These are phyloP conservation scores for Xenopus laevis DNA, from an alignment of 2,113 vertebrate species.

Conservation along the genomic window DNA sequence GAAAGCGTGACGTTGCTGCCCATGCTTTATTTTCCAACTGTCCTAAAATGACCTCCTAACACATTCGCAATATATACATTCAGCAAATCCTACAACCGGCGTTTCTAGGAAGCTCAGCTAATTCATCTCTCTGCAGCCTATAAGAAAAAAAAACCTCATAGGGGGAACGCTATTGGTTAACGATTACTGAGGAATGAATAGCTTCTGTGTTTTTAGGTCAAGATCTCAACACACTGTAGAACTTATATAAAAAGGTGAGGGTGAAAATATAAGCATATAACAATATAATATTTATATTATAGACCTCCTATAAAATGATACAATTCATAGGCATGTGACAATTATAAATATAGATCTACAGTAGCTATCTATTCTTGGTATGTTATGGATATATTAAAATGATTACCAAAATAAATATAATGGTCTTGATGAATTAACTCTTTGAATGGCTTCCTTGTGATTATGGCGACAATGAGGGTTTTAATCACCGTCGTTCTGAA, in stretches of 20 bases:
- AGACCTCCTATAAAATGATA: too few relatives aligned
- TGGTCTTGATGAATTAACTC: too few relatives aligned
- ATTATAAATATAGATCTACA: too few relatives aligned
- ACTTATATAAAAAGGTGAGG: neutral
- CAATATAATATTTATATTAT: too few relatives aligned
- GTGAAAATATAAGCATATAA: too few relatives aligned
- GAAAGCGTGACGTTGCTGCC: conserved; percentile 22
- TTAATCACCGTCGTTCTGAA: too few relatives aligned
- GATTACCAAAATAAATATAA: too few relatives aligned
- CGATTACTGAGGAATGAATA: neutral
- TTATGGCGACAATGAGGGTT: too few relatives aligned
- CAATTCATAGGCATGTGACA: too few relatives aligned
- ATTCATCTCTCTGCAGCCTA: conserved; percentile 2
- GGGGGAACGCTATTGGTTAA: neutral
- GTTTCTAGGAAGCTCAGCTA: conserved; percentile 14
- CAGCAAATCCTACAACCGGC: conserved; percentile 15
- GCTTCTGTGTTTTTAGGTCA: neutral
- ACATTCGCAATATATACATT: conserved; percentile 15
- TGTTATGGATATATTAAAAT: too few relatives aligned
- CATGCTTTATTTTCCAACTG: conserved; percentile 29
- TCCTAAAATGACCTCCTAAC: conserved; percentile 25
- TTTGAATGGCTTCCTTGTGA: too few relatives aligned
- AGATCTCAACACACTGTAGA: neutral
- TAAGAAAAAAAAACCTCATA: neutral
- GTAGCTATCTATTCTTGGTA: too few relatives aligned